Conservation (phyloP, 2,888 invertebrate genomes). For the Watsonalla binaria region DNA sequence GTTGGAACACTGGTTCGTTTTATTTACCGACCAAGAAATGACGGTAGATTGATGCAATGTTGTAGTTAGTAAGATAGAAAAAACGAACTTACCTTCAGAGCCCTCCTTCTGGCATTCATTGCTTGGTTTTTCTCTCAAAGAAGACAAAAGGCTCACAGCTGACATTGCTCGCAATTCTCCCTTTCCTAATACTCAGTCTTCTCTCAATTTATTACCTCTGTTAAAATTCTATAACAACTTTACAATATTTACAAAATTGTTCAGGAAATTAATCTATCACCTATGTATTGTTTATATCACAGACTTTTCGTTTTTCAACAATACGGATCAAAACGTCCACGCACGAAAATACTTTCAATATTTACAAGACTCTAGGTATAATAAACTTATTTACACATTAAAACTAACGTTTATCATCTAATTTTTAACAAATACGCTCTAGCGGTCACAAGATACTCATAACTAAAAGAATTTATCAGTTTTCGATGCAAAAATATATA, state of each 20-base stretch:
- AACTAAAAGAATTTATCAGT: slow-evolving; percentile 79
- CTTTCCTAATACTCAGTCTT: slow-evolving; percentile 74
- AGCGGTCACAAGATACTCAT: slow-evolving; percentile 77
- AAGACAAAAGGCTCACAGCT: slow-evolving; percentile 74
- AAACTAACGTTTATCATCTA: slow-evolving; percentile 76
- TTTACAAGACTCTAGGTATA: slow-evolving; percentile 73
- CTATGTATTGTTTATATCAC: slow-evolving; percentile 80
- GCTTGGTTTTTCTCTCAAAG: slow-evolving; percentile 71
- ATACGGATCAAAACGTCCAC: slow-evolving; percentile 80
- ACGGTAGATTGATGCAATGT: not conserved
- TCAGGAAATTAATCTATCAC: slow-evolving; percentile 74
- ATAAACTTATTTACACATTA: slow-evolving; percentile 78
- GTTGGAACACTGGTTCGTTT: not conserved
- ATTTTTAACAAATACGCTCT: slow-evolving; percentile 74
- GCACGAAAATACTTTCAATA: slow-evolving; percentile 77
- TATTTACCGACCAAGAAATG: not conserved
- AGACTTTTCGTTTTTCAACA: slow-evolving; percentile 81
- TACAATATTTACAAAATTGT: slow-evolving; percentile 76
- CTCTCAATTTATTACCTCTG: slow-evolving; percentile 71
- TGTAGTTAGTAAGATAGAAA: slow-evolving; percentile 1
- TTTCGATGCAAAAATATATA: slow-evolving; percentile 79
- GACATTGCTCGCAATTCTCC: slow-evolving; percentile 70
- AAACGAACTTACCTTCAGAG: slow-evolving; percentile 55
- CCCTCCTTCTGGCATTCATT: slow-evolving; percentile 66
- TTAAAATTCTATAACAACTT: slow-evolving; percentile 73